Evolutionary conservation across 2,113 vertebrate genomes (phyloP).

Genomic region (Nibea coibor): DNA sequence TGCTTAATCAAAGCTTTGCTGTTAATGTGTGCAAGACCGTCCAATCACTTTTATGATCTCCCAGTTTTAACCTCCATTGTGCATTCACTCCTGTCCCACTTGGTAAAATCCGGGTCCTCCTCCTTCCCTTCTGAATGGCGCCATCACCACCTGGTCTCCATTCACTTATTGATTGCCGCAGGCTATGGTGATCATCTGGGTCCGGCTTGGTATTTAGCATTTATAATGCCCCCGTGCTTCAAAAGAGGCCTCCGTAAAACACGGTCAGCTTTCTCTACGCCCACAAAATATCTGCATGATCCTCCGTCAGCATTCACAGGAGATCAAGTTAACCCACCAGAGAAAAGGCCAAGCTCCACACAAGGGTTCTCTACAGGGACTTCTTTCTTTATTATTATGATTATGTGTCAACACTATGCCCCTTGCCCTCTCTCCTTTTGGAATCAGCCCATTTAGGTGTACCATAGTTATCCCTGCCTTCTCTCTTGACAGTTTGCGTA

Average conservation of each 20-base stretch:
- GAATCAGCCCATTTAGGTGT: slow-evolving; percentile 59
- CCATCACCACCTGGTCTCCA: slow-evolving; percentile 80
- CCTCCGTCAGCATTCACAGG: slow-evolving; percentile 71
- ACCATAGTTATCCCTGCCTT: slow-evolving; percentile 69
- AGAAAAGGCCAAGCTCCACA: slow-evolving; percentile 63
- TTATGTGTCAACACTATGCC: slow-evolving; percentile 65
- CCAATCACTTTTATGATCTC: slow-evolving; percentile 70
- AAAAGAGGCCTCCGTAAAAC: slow-evolving; percentile 70
- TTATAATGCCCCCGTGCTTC: slow-evolving; percentile 71
- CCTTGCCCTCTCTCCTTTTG: slow-evolving; percentile 60
- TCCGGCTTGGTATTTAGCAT: slow-evolving; percentile 74
- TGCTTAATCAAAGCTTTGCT: slow-evolving; percentile 63
- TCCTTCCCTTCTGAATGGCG: slow-evolving; percentile 59
- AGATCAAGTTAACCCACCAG: slow-evolving; percentile 75
- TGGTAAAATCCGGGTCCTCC: slow-evolving; percentile 54
- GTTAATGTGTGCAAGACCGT: slow-evolving; percentile 32
- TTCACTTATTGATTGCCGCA: slow-evolving; percentile 78
- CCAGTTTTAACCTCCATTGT: slow-evolving; percentile 56
- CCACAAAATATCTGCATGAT: slow-evolving; percentile 69
- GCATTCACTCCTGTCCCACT: slow-evolving; percentile 51
- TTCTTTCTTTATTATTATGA: slow-evolving; percentile 76
- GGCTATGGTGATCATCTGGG: slow-evolving; percentile 79
- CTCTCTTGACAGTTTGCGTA: slow-evolving; percentile 75
- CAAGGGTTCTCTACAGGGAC: slow-evolving; percentile 64
- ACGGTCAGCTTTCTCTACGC: slow-evolving; percentile 49